Evolutionary conservation across 2,113 vertebrate genomes (phyloP).

Genomic region (Piprites chloris): DNA sequence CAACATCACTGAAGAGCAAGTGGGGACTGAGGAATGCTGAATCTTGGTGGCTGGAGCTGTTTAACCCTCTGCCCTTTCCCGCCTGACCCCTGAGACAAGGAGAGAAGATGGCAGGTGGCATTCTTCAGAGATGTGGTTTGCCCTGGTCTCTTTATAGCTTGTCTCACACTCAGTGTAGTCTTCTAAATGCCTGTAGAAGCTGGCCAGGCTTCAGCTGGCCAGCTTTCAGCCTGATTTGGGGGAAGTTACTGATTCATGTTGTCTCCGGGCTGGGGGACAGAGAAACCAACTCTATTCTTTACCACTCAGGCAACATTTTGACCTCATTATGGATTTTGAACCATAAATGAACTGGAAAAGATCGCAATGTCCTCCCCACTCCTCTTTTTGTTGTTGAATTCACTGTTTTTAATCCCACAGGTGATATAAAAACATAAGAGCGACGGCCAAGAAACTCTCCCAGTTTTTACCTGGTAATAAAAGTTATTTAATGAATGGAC

Average conservation of each 20-base stretch:
- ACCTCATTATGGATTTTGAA: background rate
- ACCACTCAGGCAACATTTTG: background rate
- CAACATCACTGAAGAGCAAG: rapidly evolving
- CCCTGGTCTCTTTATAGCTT: background rate
- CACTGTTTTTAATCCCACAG: slow-evolving; percentile 9
- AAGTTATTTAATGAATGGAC: slow-evolving; percentile 15
- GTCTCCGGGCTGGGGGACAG: background rate
- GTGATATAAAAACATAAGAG: slow-evolving; percentile 19
- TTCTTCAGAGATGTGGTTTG: background rate
- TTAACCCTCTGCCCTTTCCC: background rate
- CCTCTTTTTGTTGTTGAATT: slow-evolving; percentile 13
- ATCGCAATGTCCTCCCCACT: background rate
- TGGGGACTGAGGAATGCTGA: background rate
- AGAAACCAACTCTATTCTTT: background rate
- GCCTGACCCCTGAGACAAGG: rapidly evolving
- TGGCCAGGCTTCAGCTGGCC: background rate
- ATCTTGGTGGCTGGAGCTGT: background rate
- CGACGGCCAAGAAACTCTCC: background rate
- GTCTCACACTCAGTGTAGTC: background rate
- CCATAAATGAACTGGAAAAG: background rate
- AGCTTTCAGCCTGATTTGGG: background rate
- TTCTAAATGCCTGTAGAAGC: background rate
- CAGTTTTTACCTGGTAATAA: slow-evolving; percentile 32
- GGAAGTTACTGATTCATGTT: background rate
- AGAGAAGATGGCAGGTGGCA: background rate